Evolutionary conservation across 2,888 invertebrate genomes (phyloP), one percentile per base, ranked within the genome.

Genomic region (Diaprepes abbreviatus): DNA sequence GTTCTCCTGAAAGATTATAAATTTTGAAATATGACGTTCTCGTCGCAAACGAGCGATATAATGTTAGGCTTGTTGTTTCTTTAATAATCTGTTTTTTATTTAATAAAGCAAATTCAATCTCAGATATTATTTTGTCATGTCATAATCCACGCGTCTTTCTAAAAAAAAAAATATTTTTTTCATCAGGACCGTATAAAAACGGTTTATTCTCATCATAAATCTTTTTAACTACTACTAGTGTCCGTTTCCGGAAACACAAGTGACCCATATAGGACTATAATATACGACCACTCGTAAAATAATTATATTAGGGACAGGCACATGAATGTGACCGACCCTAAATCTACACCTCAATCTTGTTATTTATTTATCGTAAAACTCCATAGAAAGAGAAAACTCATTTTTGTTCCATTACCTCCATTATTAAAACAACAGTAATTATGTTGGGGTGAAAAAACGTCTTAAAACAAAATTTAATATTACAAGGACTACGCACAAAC

Each of bases 281-380:
- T 19, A 57, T 38, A 57, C 38, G 36, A 40, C 28, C 57, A 36
- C 38, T 21, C 36, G 28, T 36, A 57, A 57, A 57, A 57, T 57
- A 57, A 57, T 57, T 57, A 57, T 57, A 57, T 57, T 21, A 57
- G 14, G 28, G 40, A 28, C 19, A 14, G 38, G 21, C 38, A 57
- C 57, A 35, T 57, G 40, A 38, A 57, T 19, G 38, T n/a, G 57
- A 14, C 57, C 38, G 57, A 40, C 57, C 57, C 38, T 24, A 36
- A 57, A 50, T 50, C 28, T 50, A 50, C 48, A 50, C 48, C 48
- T 50, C 48, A 50, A 50, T 50, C 48, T 50, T 21, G 48, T 50
- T 50, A 50, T 50, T 50, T 50, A 43, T 43, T 43, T 43, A 43
- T 21, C n/a, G 19, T 21, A 19, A n/a, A 43, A 43, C 10, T 43